Percentiles rank a stretch among this genome's conserved stretches.
Conservation (phyloP, 2,113 vertebrate genomes). For the Chinchilla lanigera region DNA sequence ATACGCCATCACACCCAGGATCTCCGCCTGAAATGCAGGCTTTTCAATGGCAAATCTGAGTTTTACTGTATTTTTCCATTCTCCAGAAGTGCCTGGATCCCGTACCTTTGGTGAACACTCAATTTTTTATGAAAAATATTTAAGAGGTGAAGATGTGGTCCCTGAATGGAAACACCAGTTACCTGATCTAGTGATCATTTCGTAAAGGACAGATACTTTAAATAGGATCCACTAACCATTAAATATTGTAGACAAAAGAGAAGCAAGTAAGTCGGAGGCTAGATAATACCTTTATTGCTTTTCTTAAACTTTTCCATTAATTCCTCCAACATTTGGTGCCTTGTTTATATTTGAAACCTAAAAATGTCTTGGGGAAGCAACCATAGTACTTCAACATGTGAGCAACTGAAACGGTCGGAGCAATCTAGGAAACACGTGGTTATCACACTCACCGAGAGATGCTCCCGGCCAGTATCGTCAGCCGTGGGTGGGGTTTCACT, state of each 20-base stretch:
- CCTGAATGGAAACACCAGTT: not conserved
- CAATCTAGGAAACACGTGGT: constrained; percentile 48
- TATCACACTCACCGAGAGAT: constrained; percentile 93
- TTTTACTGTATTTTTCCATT: not conserved
- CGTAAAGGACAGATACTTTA: not conserved
- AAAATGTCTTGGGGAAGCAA: not conserved
- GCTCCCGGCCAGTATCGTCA: constrained; percentile 90
- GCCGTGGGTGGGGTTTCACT: constrained; percentile 87
- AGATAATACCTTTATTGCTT: not conserved
- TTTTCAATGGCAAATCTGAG: not conserved
- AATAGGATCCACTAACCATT: not conserved
- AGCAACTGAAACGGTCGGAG: not conserved
- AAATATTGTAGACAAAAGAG: not conserved
- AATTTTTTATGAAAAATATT: not conserved
- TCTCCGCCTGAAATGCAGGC: not conserved
- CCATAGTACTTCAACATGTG: not conserved
- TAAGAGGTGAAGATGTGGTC: not conserved
- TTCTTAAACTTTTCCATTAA: not conserved
- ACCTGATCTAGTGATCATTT: not conserved
- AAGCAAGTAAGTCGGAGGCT: not conserved
- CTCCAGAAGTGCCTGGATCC: not conserved
- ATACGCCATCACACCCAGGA: not conserved
- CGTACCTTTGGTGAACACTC: not conserved
- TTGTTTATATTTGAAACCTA: not conserved
- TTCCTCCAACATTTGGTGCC: not conserved